Evolutionary conservation across 2,888 invertebrate genomes (phyloP), one percentile per base, ranked within the genome.

Genomic region (Drosophila robusta): DNA sequence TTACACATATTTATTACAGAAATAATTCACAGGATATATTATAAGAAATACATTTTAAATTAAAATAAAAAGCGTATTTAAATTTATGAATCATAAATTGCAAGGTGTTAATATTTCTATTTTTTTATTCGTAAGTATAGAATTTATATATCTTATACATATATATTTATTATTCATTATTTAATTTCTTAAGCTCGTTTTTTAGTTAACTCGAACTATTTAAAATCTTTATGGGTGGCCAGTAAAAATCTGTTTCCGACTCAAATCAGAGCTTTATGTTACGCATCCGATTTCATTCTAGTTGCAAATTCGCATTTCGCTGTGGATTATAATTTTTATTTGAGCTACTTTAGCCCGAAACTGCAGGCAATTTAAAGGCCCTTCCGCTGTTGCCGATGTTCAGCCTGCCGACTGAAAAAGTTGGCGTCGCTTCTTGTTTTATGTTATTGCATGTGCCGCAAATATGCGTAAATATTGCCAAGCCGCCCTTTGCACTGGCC

Each of bases 391-490:
- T 68, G 54, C 36, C 55, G 32, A 36, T 55, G 45, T 34, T 39
- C 49, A 29, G 34, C 9, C 44, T 38, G 22, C 44, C 38, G 51
- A 41, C 38, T 32, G 14, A 24, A 49, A 65, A 65, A 78, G 45
- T 78, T 55, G 51, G 45, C 38, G 34, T 11, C 24, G 24, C 24
- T 24, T 29, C 38, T n/a, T 12, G 39, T 54, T 56, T 87, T 63
- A 68, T 74, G 86, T 65, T 80, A 72, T 72, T 87, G 83, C 71
- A 70, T 82, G 87, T 63, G 67, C 71, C 87, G 45, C 87, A 86
- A 83, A 87, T 76, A 80, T 80, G 86, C 82, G 89, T 89, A 85
- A 82, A 89, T 80, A 70, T 82, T 66, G 64, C 87, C 64, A 64
- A 67, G 39, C n/a, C 44, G 50, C 46, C 42, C 24, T 24, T 11